Conservation (phyloP, 2,888 invertebrate genomes). For the Timema podura region DNA sequence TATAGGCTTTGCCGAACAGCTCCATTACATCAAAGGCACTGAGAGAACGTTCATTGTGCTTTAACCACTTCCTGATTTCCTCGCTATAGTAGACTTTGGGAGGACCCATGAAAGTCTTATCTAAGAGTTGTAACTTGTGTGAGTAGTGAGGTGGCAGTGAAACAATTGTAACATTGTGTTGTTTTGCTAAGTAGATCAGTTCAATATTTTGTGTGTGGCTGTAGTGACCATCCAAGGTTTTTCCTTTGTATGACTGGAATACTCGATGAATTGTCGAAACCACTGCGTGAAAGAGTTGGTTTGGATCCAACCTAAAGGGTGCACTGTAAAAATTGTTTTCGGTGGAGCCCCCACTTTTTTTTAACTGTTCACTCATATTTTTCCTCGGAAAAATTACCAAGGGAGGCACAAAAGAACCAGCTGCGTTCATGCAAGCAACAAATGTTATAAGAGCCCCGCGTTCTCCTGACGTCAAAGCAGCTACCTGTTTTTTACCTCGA, state of each 20-base stretch:
- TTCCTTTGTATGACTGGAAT: constrained; percentile 21
- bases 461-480: constrained; percentile 26
- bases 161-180: constrained; percentile 21
- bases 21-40: constrained; percentile 23
- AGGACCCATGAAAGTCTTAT: constrained; percentile 25
- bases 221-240: constrained; percentile 24
- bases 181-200: constrained; percentile 21
- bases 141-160: constrained; percentile 2
- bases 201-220: constrained; percentile 24
- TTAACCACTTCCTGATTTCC: constrained; percentile 23
- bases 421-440: constrained; percentile 24
- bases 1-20: constrained; percentile 18
- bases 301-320: constrained; percentile 24
- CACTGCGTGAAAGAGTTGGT: constrained; percentile 23
- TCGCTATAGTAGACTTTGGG: constrained; percentile 23
- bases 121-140: constrained; percentile 22
- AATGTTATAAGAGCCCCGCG: constrained; percentile 20
- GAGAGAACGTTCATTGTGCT: constrained; percentile 18
- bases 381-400: constrained; percentile 16
- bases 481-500: constrained; percentile 22
- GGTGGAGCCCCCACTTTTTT: constrained; percentile 18
- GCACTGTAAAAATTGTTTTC: constrained; percentile 12
- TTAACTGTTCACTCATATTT: constrained; percentile 15
- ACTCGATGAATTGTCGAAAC: constrained; percentile 24
- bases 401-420: constrained; percentile 21